Conservation (phyloP, 2,797 vertebrate species). For the Molossus molossus region DNA sequence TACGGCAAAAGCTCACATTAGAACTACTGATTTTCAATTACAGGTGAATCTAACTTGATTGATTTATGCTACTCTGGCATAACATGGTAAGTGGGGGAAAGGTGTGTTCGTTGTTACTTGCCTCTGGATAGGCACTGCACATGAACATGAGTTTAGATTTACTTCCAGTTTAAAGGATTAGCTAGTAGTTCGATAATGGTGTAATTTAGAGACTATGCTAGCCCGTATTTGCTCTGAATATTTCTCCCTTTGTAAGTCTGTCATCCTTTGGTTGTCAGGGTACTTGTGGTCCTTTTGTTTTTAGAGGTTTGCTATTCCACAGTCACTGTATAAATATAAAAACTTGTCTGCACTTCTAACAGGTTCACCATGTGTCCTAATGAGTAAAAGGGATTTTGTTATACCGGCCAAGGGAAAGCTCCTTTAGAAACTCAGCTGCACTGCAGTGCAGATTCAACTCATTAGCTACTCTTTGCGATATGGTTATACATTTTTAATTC, state of each 20-base stretch:
- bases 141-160: conserved; percentile 5
- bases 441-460: not conserved
- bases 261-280: not conserved
- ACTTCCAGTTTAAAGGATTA: conserved; percentile 31
- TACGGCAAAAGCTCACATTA: not conserved
- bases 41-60: not conserved
- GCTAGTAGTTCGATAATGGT: not conserved
- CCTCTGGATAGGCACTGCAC: not conserved
- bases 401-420: not conserved
- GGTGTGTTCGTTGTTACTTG: not conserved
- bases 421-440: conserved; percentile 1
- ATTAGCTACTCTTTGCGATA: not conserved
- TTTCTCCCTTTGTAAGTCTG: not conserved
- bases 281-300: not conserved
- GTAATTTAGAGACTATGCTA: not conserved
- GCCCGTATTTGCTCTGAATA: not conserved
- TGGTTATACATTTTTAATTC: not conserved
- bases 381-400: conserved; percentile 26
- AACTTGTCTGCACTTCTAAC: not conserved
- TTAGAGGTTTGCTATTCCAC: conserved; percentile 17
- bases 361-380: not conserved
- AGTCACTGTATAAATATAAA: not conserved
- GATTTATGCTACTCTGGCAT: not conserved
- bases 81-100: not conserved
- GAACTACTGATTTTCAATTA: not conserved